A percentile compares a stretch with the other conserved stretches of the same genome.
These are phyloP conservation scores for Nyleta sp. DNA, from an alignment of 2,888 invertebrate species.

Conservation along the genomic window DNA sequence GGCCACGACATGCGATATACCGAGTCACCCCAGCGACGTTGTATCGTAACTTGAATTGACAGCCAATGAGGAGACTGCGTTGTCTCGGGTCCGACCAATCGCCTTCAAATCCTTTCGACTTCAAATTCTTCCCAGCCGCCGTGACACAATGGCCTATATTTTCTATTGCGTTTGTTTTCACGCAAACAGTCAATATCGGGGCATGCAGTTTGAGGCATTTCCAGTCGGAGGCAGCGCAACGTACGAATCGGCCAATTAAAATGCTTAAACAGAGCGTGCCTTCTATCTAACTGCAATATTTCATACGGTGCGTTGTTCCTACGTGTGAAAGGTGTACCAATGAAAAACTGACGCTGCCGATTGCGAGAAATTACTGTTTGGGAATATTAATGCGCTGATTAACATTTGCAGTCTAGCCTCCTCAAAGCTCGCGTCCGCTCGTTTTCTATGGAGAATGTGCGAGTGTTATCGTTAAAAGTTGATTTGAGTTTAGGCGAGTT, in stretches of 20 bases:
- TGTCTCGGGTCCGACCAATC: too few species aligned
- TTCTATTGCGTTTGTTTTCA: slow-evolving; percentile 27
- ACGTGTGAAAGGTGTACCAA: slow-evolving; percentile 58
- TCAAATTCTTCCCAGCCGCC: too few species aligned
- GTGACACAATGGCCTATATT: slow-evolving; percentile 42
- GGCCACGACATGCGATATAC: too few species aligned
- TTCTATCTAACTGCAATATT: slow-evolving; percentile 59
- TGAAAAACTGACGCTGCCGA: slow-evolving; percentile 45
- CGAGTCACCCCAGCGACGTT: too few species aligned
- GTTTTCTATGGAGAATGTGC: too few species aligned
- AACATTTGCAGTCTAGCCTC: slow-evolving; percentile 40
- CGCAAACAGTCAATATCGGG: slow-evolving; percentile 24
- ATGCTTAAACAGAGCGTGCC: slow-evolving; percentile 65
- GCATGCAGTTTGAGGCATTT: slow-evolving; percentile 34
- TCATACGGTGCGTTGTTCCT: slow-evolving; percentile 47
- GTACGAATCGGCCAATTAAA: slow-evolving; percentile 63
- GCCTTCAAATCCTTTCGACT: too few species aligned
- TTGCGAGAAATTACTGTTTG: slow-evolving; percentile 57
- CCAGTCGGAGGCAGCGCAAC: slow-evolving; percentile 5
- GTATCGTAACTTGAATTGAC: too few species aligned
- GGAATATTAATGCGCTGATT: slow-evolving; percentile 59
- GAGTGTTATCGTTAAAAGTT: too few species aligned
- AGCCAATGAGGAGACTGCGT: too few species aligned
- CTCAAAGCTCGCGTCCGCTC: too few species aligned
- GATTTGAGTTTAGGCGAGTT: too few species aligned